Conservation (phyloP, 2,113 vertebrate genomes). For the Clarias macrocephalus region DNA sequence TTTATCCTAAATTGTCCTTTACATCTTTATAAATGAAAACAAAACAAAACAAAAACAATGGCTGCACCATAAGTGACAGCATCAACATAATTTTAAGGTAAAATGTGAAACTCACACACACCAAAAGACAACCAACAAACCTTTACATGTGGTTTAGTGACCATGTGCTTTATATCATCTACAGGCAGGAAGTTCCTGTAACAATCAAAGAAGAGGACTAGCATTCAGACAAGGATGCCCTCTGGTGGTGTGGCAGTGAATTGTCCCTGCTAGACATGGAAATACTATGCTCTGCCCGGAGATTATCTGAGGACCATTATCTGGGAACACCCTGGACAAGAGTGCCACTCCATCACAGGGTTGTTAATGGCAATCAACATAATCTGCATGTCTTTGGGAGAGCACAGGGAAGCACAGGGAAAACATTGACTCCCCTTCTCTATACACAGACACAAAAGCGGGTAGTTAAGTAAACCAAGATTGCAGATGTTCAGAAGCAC, state of each 20-base stretch:
- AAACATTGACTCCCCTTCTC: no score
- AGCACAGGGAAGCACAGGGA: no score
- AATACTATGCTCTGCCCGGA: background rate
- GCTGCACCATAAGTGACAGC: background rate
- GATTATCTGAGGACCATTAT: no score
- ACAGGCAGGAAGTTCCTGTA: background rate
- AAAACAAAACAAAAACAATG: background rate
- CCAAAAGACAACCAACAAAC: background rate
- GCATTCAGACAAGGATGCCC: background rate
- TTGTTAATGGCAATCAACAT: no score
- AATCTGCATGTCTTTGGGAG: no score
- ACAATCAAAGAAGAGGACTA: background rate
- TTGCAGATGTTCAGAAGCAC: background rate
- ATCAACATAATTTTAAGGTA: background rate
- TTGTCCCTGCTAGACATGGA: background rate
- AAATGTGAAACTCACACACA: background rate
- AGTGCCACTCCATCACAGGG: no score
- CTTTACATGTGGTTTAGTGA: background rate
- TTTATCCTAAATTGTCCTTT: no score
- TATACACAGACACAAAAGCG: no score
- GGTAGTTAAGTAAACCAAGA: background rate
- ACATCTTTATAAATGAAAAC: background rate
- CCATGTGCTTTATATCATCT: background rate
- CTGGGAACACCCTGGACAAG: no score
- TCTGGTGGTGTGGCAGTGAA: background rate